phyloP scores from a whole-genome alignment of 1,140 invertebrate genomes.

The Drosophila nigrodunni region DNA sequence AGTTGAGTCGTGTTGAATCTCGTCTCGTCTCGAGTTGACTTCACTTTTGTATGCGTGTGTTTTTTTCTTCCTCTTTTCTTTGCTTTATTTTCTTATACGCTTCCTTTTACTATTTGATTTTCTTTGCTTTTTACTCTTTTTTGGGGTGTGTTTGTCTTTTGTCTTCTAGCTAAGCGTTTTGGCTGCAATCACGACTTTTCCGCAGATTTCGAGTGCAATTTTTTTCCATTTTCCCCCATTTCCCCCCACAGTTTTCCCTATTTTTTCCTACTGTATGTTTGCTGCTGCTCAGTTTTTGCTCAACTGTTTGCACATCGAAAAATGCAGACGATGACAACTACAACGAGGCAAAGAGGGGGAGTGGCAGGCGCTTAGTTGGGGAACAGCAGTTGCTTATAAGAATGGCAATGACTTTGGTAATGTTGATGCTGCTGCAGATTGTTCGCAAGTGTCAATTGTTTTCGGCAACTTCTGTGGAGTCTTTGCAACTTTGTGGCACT shows the following conservation, averaged over 20 bases:
- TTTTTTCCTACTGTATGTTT: slow-evolving; percentile 22
- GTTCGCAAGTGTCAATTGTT: slow-evolving; percentile 80
- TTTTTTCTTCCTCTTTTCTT: slow-evolving; percentile 71
- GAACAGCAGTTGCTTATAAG: slow-evolving; percentile 32
- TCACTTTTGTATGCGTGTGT: slow-evolving; percentile 59
- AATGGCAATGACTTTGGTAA: slow-evolving; percentile 57
- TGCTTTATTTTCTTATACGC: slow-evolving; percentile 69
- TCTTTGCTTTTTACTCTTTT: not conserved
- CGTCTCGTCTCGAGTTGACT: slow-evolving; percentile 60
- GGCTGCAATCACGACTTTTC: slow-evolving; percentile 81
- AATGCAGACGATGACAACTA: slow-evolving; percentile 64
- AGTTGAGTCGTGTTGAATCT: slow-evolving; percentile 14
- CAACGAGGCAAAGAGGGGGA: not conserved
- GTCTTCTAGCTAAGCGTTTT: slow-evolving; percentile 69
- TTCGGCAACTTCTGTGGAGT: slow-evolving; percentile 50
- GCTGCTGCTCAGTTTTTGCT: slow-evolving; percentile 55
- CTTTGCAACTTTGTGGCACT: slow-evolving; percentile 35
- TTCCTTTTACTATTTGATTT: slow-evolving; percentile 43
- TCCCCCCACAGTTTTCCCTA: slow-evolving; percentile 3
- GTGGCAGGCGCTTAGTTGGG: not conserved
- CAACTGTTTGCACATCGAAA: slow-evolving; percentile 60
- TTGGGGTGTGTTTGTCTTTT: slow-evolving; percentile 31
- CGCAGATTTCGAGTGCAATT: slow-evolving; percentile 79
- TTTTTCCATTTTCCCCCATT: slow-evolving; percentile 45
- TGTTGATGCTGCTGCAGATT: slow-evolving; percentile 66